Conservation (phyloP, 2,113 vertebrate genomes). For the Macaca fascicularis region DNA sequence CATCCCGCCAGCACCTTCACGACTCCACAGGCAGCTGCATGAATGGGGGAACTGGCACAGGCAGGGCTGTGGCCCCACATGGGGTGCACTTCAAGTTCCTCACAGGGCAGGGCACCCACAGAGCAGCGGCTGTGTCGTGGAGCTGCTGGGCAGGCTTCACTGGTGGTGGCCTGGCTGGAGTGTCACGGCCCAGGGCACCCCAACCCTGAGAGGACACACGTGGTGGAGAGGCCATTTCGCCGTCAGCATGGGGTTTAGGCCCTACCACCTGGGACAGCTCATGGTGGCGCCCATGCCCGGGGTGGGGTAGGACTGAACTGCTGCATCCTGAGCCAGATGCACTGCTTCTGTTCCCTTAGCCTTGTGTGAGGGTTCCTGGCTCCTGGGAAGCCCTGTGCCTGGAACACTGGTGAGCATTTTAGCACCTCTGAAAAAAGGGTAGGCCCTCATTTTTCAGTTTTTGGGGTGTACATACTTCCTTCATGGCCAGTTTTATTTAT, state of each 20-base stretch:
- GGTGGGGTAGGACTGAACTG: neutral
- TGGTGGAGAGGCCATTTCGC: too few species aligned
- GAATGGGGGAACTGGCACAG: neutral
- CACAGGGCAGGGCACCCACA: neutral
- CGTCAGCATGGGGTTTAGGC: constrained; percentile 77
- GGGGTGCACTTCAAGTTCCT: neutral
- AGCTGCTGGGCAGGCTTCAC: neutral
- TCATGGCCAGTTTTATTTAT: neutral
- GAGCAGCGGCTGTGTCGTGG: neutral
- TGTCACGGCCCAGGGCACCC: constrained; percentile 70
- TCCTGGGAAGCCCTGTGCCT: neutral
- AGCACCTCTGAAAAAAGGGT: neutral
- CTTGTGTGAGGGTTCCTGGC: too few species aligned
- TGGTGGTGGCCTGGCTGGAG: neutral
- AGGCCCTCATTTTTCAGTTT: neutral
- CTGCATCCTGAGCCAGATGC: neutral
- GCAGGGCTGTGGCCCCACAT: neutral
- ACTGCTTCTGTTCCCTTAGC: neutral
- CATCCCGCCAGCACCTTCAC: neutral
- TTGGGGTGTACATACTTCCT: neutral
- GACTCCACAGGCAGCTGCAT: neutral
- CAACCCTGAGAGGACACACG: too few species aligned
- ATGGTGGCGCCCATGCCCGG: too few species aligned
- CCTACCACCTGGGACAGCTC: neutral
- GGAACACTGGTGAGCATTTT: neutral